phyloP scores from a whole-genome alignment of 1,140 invertebrate species.

The Platyura marginata region DNA sequence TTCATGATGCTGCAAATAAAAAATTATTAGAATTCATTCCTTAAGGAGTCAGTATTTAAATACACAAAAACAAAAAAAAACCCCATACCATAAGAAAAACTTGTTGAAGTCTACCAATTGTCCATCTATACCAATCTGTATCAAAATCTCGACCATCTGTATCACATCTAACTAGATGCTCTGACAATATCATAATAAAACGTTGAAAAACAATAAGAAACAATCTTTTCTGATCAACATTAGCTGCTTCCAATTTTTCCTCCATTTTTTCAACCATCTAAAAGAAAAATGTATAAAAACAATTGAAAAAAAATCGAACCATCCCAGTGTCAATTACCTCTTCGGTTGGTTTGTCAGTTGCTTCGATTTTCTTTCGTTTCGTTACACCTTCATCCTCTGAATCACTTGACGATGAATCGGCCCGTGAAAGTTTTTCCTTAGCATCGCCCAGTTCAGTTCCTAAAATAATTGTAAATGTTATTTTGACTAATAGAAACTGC shows the following conservation, averaged over 20 bases:
- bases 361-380: conserved; percentile 38
- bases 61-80: not conserved
- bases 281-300: not conserved
- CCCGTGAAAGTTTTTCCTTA: conserved; percentile 60
- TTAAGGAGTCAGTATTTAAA: not conserved
- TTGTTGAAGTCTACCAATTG: conserved; percentile 84
- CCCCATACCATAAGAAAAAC: conserved; percentile 76
- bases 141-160: conserved; percentile 83
- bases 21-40: conserved; percentile 5
- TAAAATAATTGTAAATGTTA: conserved; percentile 9
- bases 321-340: conserved; percentile 28
- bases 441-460: conserved; percentile 68
- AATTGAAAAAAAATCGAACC: not conserved
- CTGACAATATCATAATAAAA: conserved; percentile 96
- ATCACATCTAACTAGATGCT: conserved; percentile 85
- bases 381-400: conserved; percentile 44
- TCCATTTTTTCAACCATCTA: conserved; percentile 84
- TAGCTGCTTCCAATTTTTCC: conserved; percentile 81
- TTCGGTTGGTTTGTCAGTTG: conserved; percentile 60
- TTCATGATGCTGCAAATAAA: conserved; percentile 68
- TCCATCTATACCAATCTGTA: conserved; percentile 95
- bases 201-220: conserved; percentile 96
- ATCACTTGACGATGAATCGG: conserved; percentile 54
- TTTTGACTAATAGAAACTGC: not conserved
- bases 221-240: conserved; percentile 91